Base-by-base conservation (phyloP, 2,113 vertebrate genomes). In the Grallaria varia region DNA sequence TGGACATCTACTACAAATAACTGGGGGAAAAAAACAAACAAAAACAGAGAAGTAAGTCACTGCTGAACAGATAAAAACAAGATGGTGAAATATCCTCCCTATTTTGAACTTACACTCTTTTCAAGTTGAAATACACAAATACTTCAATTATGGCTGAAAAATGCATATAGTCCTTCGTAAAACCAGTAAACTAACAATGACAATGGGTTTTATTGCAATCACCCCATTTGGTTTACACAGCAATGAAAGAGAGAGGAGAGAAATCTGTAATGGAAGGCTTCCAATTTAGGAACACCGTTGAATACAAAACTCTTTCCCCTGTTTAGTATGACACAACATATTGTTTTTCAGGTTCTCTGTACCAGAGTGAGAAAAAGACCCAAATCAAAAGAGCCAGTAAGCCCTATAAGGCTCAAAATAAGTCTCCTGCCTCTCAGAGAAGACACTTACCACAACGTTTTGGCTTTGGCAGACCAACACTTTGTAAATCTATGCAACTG, bases 1-100 rank as follows among this genome's bases (percentile, higher is more conserved):
- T 99, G 98, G 75, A 99, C 98, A 95, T 99, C 99, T 25, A 99
- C 98, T 76, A 99, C 99, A 96, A 99, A 99, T n/a, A 99, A 98
- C 99, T 99, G 95, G 47, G 81, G 27, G 8, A 12, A 74, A 23
- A 27, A 53, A 24, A 10, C 4, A 12, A 58, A 58, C 28, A 22
- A 55, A 50, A 31, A 16, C 42, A 16, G 12, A 87, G 4, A 59
- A 19, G 2, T 17, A 81, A 55, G 14, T 67, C 21, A 55, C 28
- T 4, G 30, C 8, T 2, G 2, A 93, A 66, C 14, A 81, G 23
- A 0, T 15, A 37, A 76, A 76, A 90, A 39, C 9, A 40, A 77
- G 42, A 50, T 35, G 5, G 30, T 66, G 17, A 87, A 60, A 76
- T n/a, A 77, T 2, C 5, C 19, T 42, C 17, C 17, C 16, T 55